phyloP scores from a whole-genome alignment of 2,113 vertebrate species.

The Myiopsitta monachus region DNA sequence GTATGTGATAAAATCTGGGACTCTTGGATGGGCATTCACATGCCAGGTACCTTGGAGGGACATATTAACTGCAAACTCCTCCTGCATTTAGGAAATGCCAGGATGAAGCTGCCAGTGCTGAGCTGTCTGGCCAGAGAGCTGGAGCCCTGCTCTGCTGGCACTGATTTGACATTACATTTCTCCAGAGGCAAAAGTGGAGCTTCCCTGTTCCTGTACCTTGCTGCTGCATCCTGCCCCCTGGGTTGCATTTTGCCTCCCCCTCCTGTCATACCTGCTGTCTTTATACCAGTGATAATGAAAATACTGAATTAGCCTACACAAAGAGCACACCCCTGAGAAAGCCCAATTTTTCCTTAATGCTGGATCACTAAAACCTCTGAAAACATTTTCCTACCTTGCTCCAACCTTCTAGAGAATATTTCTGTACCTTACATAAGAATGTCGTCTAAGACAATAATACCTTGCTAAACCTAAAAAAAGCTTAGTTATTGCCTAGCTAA shows the following conservation, averaged over 20 bases:
- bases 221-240: neutral
- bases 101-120: neutral
- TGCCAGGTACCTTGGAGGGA: rapidly evolving
- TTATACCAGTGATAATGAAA: neutral
- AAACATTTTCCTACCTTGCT: neutral
- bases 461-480: neutral
- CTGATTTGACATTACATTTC: neutral
- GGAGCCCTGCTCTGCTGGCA: neutral
- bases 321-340: neutral
- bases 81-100: neutral
- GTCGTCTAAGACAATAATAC: neutral
- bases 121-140: neutral
- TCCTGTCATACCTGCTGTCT: neutral
- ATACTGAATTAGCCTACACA: no score
- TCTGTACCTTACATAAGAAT: neutral
- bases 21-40: neutral
- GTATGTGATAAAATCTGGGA: neutral
- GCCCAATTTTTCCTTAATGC: neutral
- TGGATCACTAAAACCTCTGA: neutral
- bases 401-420: neutral
- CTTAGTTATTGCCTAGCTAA: neutral
- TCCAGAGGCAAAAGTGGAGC: neutral
- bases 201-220: neutral
- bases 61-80: neutral
- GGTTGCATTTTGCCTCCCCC: neutral